A percentile compares a stretch with the other conserved stretches of the same genome.
Evolutionary conservation across 2,888 invertebrate genomes (phyloP).

Genomic region (Odontomyia ornata): DNA sequence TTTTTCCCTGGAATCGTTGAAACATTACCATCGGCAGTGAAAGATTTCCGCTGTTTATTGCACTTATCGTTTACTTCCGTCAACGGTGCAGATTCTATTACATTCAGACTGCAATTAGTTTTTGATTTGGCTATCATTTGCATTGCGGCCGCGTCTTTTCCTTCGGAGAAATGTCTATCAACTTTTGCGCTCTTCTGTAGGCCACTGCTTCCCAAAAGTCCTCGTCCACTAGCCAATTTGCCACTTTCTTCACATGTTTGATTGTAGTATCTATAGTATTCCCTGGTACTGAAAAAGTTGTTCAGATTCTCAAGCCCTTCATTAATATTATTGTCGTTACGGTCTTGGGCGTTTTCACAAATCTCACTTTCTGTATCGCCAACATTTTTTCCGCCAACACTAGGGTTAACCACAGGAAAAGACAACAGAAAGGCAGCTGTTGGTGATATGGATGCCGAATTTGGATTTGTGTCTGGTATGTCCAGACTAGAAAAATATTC

Average conservation of each 20-base stretch:
- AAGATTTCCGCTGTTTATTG: too few species aligned
- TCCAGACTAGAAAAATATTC: slow-evolving; percentile 71
- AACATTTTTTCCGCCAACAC: slow-evolving; percentile 65
- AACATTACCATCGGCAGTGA: too few species aligned
- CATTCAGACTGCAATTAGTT: too few species aligned
- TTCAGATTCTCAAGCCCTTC: slow-evolving; percentile 53
- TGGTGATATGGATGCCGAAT: slow-evolving; percentile 71
- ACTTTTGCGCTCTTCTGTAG: too few species aligned
- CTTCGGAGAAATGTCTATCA: too few species aligned
- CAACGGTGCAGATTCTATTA: too few species aligned
- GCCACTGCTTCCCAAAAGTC: too few species aligned
- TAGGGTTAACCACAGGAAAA: slow-evolving; percentile 70
- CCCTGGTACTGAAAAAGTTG: slow-evolving; percentile 52
- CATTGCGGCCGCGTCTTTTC: too few species aligned
- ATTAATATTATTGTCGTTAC: slow-evolving; percentile 22
- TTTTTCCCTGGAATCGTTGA: too few species aligned
- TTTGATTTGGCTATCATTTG: too few species aligned
- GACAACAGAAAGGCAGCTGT: slow-evolving; percentile 73
- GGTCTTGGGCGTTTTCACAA: neutral
- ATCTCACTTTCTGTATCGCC: slow-evolving; percentile 55
- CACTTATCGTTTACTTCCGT: too few species aligned
- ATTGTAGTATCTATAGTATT: slow-evolving; percentile 52
- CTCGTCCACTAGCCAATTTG: too few species aligned
- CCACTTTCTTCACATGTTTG: slow-evolving; percentile 26
- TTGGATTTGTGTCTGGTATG: slow-evolving; percentile 67